These are phyloP conservation scores for Tetramorium bicarinatum DNA, from an alignment of 2,888 invertebrate species.

Conservation along the genomic window DNA sequence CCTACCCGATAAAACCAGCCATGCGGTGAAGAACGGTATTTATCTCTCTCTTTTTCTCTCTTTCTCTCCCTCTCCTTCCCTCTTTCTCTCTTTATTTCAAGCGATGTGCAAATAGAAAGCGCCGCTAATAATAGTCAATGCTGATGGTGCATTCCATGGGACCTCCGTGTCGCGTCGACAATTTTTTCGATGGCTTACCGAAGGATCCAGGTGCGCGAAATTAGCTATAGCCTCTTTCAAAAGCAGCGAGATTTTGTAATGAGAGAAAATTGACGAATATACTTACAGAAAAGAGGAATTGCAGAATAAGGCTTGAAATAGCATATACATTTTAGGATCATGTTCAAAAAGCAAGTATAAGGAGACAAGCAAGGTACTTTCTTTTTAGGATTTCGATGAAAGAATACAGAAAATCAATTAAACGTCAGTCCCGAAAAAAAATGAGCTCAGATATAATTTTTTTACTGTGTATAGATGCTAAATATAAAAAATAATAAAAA, in stretches of 20 bases:
- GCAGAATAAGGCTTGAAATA: neutral
- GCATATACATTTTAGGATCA: neutral
- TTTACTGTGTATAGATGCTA: neutral
- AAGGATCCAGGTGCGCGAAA: neutral
- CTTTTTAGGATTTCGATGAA: neutral
- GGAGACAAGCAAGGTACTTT: neutral
- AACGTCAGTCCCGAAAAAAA: neutral
- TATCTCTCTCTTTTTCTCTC: conserved; percentile 12
- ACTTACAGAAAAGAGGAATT: neutral
- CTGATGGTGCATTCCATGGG: conserved; percentile 75
- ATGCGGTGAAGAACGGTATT: conserved; percentile 4
- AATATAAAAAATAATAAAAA: too few species aligned
- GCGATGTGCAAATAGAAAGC: conserved; percentile 79
- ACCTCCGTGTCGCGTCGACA: conserved; percentile 59
- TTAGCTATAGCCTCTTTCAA: neutral
- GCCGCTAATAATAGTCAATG: conserved; percentile 78
- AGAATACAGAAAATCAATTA: neutral
- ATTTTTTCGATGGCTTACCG: conserved; percentile 46
- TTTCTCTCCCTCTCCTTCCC: neutral
- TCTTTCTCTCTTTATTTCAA: conserved; percentile 75
- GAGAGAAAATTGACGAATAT: too few species aligned
- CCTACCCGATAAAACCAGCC: conserved; percentile 30
- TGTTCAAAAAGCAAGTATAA: neutral
- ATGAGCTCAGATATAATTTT: neutral
- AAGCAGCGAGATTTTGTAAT: neutral